Evolutionary conservation across 1,140 invertebrate species (phyloP).

Genomic region (Phenacoccus solenopsis): DNA sequence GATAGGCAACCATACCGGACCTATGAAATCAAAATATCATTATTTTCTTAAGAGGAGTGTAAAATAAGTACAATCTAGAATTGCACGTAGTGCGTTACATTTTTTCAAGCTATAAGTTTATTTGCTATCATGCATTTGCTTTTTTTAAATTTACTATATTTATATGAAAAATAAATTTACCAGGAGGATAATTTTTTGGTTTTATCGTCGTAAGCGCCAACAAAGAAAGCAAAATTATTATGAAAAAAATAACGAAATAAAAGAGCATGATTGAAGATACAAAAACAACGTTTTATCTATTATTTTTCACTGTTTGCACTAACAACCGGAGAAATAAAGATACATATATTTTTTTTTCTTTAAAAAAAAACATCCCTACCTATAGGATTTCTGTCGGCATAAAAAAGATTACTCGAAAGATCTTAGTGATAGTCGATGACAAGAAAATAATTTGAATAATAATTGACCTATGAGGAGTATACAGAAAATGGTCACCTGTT

Average conservation of each 20-base stretch:
- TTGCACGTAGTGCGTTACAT: too few relatives aligned
- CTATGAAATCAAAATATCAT: slow-evolving; percentile 26
- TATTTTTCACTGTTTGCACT: background rate
- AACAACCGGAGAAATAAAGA: background rate
- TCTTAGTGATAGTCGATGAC: too few relatives aligned
- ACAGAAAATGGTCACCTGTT: too few relatives aligned
- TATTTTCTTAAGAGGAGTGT: background rate
- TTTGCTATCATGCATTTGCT: too few relatives aligned
- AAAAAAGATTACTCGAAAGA: too few relatives aligned
- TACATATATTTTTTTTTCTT: background rate
- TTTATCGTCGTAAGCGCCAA: background rate
- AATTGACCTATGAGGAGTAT: too few relatives aligned
- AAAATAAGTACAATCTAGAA: too few relatives aligned
- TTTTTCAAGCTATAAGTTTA: too few relatives aligned
- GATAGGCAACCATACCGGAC: slow-evolving; percentile 37
- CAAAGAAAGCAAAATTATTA: background rate
- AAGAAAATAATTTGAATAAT: too few relatives aligned
- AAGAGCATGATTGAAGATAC: background rate
- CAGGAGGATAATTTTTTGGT: background rate
- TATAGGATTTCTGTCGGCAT: too few relatives aligned
- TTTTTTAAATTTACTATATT: too few relatives aligned
- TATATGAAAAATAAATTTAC: background rate
- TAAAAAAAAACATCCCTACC: background rate
- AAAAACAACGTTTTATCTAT: background rate
- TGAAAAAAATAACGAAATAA: background rate